These are phyloP conservation scores for Notolabrus celidotus DNA, from an alignment of 2,797 vertebrate species.

Conservation along the genomic window DNA sequence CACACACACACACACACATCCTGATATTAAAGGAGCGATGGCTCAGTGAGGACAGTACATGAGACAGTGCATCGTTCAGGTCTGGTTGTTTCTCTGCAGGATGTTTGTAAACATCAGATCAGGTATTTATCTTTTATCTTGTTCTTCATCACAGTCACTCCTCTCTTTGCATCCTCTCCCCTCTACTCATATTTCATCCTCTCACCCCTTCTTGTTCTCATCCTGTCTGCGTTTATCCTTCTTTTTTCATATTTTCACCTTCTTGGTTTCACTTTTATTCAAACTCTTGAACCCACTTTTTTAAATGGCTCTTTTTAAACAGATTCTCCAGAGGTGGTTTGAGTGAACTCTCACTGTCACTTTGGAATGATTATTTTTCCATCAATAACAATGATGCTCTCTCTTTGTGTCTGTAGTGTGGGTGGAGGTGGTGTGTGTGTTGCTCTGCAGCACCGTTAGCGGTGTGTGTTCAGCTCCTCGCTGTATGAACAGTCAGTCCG, in stretches of 20 bases:
- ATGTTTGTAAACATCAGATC: constrained; percentile 59
- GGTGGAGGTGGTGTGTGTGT: constrained; percentile 71
- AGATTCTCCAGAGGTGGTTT: too few species aligned
- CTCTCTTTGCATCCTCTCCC: neutral
- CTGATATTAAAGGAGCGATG: constrained; percentile 39
- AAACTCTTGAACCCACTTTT: too few species aligned
- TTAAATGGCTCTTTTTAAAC: too few species aligned
- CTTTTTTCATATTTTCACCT: neutral
- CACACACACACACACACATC: neutral
- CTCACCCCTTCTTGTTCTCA: neutral
- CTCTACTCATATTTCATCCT: neutral
- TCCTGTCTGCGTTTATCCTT: too few species aligned
- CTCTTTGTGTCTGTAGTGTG: constrained; percentile 53
- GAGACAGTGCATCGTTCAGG: constrained; percentile 21
- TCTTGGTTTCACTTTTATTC: too few species aligned
- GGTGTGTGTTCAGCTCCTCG: constrained; percentile 59
- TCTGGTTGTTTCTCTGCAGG: constrained; percentile 15
- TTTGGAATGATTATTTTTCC: neutral
- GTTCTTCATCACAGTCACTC: too few species aligned
- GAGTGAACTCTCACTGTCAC: neutral
- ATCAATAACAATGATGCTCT: neutral
- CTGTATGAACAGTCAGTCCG: constrained; percentile 62
- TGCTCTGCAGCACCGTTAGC: constrained; percentile 51
- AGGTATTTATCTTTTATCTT: constrained; percentile 44
- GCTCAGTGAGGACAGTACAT: constrained; percentile 35